phyloP scores from a whole-genome alignment of 2,797 vertebrate genomes.

The Sciurus carolinensis region DNA sequence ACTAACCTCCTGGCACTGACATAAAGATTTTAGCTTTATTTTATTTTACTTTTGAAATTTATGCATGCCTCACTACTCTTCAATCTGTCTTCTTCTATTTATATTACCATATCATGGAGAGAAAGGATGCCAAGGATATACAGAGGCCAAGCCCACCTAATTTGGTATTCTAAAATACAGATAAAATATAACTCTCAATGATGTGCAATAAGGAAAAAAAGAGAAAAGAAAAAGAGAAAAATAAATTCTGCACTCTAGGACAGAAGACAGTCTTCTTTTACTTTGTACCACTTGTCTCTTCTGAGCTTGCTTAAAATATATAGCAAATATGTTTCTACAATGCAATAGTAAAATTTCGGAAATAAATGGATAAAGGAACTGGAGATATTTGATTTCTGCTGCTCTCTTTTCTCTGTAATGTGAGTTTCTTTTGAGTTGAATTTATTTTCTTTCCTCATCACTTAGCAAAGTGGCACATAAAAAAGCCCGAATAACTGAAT shows the following conservation, averaged over 20 bases:
- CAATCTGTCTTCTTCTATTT: constrained; percentile 76
- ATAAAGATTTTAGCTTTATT: constrained; percentile 37
- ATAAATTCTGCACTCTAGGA: constrained; percentile 28
- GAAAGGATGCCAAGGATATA: neutral
- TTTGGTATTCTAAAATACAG: constrained; percentile 60
- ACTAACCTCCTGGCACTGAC: constrained; percentile 21
- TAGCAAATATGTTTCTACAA: neutral
- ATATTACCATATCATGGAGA: constrained; percentile 20
- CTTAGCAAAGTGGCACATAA: neutral
- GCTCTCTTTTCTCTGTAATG: neutral
- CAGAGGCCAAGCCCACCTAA: constrained; percentile 52
- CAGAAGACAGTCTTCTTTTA: neutral
- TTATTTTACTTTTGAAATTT: constrained; percentile 71
- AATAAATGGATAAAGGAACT: neutral
- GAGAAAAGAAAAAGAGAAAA: neutral
- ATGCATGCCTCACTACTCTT: constrained; percentile 50
- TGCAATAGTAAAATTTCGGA: neutral
- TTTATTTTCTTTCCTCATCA: neutral
- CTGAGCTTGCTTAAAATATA: neutral
- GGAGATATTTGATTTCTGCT: constrained; percentile 8
- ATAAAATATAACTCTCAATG: neutral
- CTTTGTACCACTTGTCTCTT: constrained; percentile 8
- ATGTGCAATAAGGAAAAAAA: neutral
- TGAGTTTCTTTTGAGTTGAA: neutral
- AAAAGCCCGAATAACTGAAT: neutral